Base-by-base conservation (phyloP, 2,113 vertebrate species). In the Oreochromis niloticus region DNA sequence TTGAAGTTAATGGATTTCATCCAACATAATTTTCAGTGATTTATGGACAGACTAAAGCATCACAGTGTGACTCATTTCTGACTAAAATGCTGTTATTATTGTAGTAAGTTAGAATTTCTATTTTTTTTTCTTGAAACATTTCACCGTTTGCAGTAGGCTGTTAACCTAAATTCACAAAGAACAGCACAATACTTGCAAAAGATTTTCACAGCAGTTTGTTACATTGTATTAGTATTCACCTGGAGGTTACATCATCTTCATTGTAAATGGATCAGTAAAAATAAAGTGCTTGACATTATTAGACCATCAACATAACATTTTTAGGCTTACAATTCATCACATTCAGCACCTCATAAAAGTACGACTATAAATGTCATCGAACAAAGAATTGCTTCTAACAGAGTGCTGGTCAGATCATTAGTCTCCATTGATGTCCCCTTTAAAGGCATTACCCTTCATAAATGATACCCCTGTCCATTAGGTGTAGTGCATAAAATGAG, bases 381-480 rank as follows among this genome's bases (percentile, higher is more conserved):
- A 24, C 84, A 90, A 63, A 81, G 75, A 32, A 88, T 46, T 32
- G 43, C 85, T 75, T 57, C 57, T 32, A 46, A 86, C 81, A 81
- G 61, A 90, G 79, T 80, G 48, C 73, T 11, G 11, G 73, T 84
- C 84, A 89, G 57, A 87, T 92, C 88, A 61, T 91, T 91, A 93
- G 83, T 87, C 81, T 59, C 73, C 56, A 22, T 22, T 88, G 83
- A 92, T 87, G 90, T 82, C 87, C 73, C 57, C 81, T 88, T 86
- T 82, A 86, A 94, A 92, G 84, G 54, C 92, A 93, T 93, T 92
- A 93, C 89, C 89, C 93, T 93, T 95, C 90, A 91, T 88, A 88
- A 92, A 83, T 92, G 87, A 92, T 83, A 82, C 75, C 66, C 14
- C 61, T 85, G 83, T 85, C 91, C 92, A 94, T 94, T 94, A 92